These are phyloP conservation scores for Conus ventricosus DNA, from an alignment of 1,140 invertebrate genomes.

Conservation along the genomic window DNA sequence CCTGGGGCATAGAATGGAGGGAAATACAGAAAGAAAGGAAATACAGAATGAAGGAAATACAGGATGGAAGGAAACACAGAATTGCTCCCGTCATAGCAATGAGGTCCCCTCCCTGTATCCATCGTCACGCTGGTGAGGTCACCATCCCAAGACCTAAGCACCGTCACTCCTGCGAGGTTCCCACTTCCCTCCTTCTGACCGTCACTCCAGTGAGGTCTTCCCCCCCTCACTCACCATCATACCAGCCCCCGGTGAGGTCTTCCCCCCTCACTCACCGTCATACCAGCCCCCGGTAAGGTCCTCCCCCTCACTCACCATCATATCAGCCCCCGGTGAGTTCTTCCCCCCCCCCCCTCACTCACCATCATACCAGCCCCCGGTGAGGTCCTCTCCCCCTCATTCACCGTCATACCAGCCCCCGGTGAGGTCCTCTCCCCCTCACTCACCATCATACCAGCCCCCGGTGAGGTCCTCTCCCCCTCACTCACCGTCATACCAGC, in stretches of 20 bases:
- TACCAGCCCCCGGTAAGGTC: constrained; percentile 34
- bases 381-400: constrained; percentile 58
- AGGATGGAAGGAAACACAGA: background rate
- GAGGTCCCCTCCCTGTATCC: too few relatives aligned
- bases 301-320: constrained; percentile 39
- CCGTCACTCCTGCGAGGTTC: too few relatives aligned
- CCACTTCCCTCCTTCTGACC: too few relatives aligned
- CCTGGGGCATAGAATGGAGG: background rate
- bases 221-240: background rate
- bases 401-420: background rate
- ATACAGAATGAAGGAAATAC: background rate
- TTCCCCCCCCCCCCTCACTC: background rate
- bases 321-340: background rate
- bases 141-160: too few relatives aligned
- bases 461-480: background rate
- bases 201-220: too few relatives aligned
- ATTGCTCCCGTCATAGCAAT: too few relatives aligned
- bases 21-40: background rate
- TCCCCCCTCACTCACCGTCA: background rate
- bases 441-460: background rate
- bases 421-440: too few relatives aligned
- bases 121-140: too few relatives aligned
- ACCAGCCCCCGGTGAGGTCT: constrained; percentile 37
- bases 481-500: constrained; percentile 29
- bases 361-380: constrained; percentile 47